Conservation (phyloP, 2,113 vertebrate species). For the Vulpes vulpes region DNA sequence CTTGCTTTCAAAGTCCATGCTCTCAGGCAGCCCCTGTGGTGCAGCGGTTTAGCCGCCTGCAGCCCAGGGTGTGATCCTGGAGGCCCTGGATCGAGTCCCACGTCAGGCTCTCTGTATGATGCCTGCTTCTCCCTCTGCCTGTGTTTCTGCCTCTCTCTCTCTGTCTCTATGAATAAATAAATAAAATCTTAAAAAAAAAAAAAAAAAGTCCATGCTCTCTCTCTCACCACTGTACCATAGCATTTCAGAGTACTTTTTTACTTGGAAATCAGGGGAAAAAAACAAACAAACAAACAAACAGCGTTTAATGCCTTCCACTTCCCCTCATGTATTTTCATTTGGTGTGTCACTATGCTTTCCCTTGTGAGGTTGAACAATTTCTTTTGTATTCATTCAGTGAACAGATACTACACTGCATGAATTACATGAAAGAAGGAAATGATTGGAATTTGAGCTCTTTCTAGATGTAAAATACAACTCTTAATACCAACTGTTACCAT, state of each 20-base stretch:
- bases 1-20: not conserved
- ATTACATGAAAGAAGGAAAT: constrained; percentile 22
- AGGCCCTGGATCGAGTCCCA: too few species aligned
- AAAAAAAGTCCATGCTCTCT: too few species aligned
- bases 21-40: not conserved
- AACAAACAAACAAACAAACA: not conserved
- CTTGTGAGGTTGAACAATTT: not conserved
- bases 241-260: constrained; percentile 10
- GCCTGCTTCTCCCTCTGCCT: too few species aligned
- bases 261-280: constrained; percentile 6
- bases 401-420: not conserved
- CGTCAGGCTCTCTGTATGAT: too few species aligned
- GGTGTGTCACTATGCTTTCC: not conserved
- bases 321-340: not conserved
- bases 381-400: not conserved
- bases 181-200: too few species aligned
- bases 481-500: not conserved
- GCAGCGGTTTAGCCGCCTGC: too few species aligned
- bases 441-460: constrained; percentile 17
- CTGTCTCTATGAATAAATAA: too few species aligned
- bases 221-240: not conserved
- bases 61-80: too few species aligned
- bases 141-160: too few species aligned
- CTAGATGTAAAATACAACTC: not conserved
- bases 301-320: not conserved